Percentiles rank a stretch among this genome's conserved stretches.
phyloP scores from a whole-genome alignment of 1,140 invertebrate species.

The Harlomillsia oculata region DNA sequence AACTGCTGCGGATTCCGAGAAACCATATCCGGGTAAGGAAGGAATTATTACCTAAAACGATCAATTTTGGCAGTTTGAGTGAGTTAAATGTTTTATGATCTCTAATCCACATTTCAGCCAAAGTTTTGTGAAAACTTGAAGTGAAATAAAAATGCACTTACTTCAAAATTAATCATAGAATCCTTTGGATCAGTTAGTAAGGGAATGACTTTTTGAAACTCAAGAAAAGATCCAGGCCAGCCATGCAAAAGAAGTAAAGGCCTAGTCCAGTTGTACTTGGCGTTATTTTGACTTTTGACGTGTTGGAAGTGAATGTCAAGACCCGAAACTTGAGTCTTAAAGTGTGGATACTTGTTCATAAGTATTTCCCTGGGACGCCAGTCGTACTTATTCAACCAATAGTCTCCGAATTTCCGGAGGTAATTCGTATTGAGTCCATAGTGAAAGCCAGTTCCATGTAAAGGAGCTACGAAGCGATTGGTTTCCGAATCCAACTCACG shows the following conservation, averaged over 20 bases:
- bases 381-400: constrained; percentile 48
- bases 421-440: constrained; percentile 67
- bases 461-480: constrained; percentile 44
- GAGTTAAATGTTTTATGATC: too few relatives aligned
- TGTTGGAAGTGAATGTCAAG: constrained; percentile 42
- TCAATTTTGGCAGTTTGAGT: too few relatives aligned
- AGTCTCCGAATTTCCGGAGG: constrained; percentile 57
- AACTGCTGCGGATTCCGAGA: constrained; percentile 49
- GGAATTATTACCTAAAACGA: constrained; percentile 54
- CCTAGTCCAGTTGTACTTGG: constrained; percentile 23
- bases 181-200: constrained; percentile 38
- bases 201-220: constrained; percentile 71
- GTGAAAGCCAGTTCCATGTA: constrained; percentile 59
- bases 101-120: too few relatives aligned
- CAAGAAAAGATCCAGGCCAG: constrained; percentile 79
- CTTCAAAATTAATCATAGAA: constrained; percentile 19
- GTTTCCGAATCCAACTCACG: constrained; percentile 40
- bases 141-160: neutral
- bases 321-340: constrained; percentile 46
- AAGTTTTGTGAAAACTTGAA: neutral
- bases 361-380: constrained; percentile 43
- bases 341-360: constrained; percentile 43
- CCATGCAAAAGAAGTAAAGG: constrained; percentile 68
- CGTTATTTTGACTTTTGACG: constrained; percentile 36
- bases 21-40: constrained; percentile 75